A percentile compares a stretch with the other conserved stretches of the same genome.
phyloP scores from a whole-genome alignment of 2,888 invertebrate species.

The Lochmaea crataegi region DNA sequence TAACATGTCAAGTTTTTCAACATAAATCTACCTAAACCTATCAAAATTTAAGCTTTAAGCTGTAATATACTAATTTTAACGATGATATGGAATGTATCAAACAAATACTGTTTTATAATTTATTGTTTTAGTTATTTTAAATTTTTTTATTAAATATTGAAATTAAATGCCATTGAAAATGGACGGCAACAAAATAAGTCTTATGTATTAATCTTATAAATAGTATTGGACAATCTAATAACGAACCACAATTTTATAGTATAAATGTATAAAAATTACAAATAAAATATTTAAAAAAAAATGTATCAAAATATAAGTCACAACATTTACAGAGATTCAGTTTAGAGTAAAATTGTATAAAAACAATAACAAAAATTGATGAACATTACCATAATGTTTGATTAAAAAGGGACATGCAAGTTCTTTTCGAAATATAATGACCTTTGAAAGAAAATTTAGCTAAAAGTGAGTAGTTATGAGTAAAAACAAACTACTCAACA shows the following conservation, averaged over 20 bases:
- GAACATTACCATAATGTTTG: no score
- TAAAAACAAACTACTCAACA: not conserved
- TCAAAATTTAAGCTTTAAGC: no score
- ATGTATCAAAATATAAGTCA: not conserved
- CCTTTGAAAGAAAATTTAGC: no score
- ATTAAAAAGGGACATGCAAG: no score
- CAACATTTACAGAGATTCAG: not conserved
- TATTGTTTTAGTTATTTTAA: not conserved
- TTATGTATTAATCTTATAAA: constrained; percentile 1
- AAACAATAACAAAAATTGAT: no score
- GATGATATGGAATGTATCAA: not conserved
- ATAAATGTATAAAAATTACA: not conserved
- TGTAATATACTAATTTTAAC: not conserved
- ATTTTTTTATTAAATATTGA: not conserved
- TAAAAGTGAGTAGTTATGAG: no score
- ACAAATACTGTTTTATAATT: not conserved
- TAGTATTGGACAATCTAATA: not conserved
- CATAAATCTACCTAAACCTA: no score
- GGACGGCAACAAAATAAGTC: constrained; percentile 13
- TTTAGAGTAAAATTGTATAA: not conserved
- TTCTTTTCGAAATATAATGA: no score
- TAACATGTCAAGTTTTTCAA: no score
- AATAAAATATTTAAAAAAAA: constrained; percentile 1
- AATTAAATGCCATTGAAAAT: constrained; percentile 9
- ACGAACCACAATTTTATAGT: not conserved